Percentiles rank a stretch among this genome's conserved stretches.
Conservation (phyloP, 1,140 invertebrate species). For the Trigoniulus corallinus region DNA sequence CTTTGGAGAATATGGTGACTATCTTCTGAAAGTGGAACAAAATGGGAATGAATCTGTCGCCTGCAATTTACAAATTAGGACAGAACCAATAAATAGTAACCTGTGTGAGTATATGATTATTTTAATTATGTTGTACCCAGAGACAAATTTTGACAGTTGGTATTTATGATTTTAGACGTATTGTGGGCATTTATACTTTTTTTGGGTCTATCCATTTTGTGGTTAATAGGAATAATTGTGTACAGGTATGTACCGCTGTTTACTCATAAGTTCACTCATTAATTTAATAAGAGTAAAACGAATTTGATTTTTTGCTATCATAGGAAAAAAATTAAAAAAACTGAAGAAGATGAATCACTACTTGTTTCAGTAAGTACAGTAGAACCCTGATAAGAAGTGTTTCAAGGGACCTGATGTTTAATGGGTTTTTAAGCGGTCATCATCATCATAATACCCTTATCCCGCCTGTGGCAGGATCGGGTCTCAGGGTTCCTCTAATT, state of each 20-base stretch:
- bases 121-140: background rate
- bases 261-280: no score
- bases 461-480: no score
- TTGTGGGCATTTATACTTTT: background rate
- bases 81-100: background rate
- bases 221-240: background rate
- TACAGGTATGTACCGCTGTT: background rate
- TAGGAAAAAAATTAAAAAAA: background rate
- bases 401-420: no score
- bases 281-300: no score
- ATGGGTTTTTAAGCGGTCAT: background rate
- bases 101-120: background rate
- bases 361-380: background rate
- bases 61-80: background rate
- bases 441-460: no score
- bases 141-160: background rate
- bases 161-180: background rate
- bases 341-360: background rate
- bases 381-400: no score
- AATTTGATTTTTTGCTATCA: background rate
- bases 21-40: background rate
- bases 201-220: background rate
- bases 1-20: background rate
- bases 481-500: no score
- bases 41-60: background rate